phyloP scores from a whole-genome alignment of 2,888 invertebrate genomes.

The Drosophila incognita region DNA sequence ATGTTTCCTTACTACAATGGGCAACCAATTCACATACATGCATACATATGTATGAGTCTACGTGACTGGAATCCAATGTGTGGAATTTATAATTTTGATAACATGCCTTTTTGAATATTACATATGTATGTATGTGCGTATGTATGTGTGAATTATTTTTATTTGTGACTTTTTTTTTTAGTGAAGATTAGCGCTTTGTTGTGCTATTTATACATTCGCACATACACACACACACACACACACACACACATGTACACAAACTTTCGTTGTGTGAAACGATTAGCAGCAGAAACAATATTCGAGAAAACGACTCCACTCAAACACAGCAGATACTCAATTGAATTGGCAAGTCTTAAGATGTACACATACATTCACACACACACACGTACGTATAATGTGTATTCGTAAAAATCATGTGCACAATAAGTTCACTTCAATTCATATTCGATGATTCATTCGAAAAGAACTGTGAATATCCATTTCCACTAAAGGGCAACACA shows the following conservation, averaged over 20 bases:
- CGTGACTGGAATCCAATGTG: conserved; percentile 44
- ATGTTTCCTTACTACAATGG: conserved; percentile 3
- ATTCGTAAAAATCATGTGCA: not conserved
- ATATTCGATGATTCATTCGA: conserved; percentile 12
- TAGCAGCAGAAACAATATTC: conserved; percentile 6
- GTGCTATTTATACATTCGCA: conserved; percentile 1
- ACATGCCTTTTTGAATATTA: conserved; percentile 26
- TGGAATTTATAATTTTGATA: conserved; percentile 49
- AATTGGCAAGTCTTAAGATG: conserved; percentile 26
- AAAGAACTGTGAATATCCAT: not conserved
- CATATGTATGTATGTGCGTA: conserved; percentile 2
- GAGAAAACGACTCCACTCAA: not conserved
- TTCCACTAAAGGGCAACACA: not conserved
- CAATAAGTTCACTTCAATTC: not conserved
- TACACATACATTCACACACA: not conserved
- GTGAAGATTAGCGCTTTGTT: conserved; percentile 6
- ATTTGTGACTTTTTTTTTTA: conserved; percentile 1
- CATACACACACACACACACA: not conserved
- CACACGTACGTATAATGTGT: not conserved
- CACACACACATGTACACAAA: not conserved
- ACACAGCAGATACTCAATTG: conserved; percentile 20
- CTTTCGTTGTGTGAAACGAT: conserved; percentile 21
- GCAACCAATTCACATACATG: conserved; percentile 7
- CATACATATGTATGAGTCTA: conserved; percentile 13
- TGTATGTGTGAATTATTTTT: conserved; percentile 1